A percentile compares a stretch with the other conserved stretches of the same genome.
Conservation (phyloP, 1,140 invertebrate genomes). For the Papilio dardanus region DNA sequence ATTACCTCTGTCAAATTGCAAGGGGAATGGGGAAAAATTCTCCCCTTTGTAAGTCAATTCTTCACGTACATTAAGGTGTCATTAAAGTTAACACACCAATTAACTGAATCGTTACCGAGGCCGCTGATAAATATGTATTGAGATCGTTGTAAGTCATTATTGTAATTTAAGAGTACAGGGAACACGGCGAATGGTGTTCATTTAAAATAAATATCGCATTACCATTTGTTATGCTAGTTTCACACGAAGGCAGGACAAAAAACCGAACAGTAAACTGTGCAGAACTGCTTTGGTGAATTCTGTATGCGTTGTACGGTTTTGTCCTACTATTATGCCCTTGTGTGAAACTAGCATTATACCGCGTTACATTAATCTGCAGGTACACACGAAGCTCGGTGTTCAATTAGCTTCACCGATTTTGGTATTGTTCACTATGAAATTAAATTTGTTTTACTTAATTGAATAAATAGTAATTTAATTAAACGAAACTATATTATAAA, state of each 20-base stretch:
- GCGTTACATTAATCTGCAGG: conserved; percentile 13
- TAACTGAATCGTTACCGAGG: conserved; percentile 54
- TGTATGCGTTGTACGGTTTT: not conserved
- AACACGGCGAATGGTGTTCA: conserved; percentile 28
- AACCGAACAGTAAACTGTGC: not conserved
- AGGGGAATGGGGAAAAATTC: conserved; percentile 61
- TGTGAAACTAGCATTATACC: not conserved
- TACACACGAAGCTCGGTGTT: not conserved
- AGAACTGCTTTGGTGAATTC: not conserved
- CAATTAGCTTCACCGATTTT: conserved; percentile 29
- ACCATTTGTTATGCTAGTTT: conserved; percentile 25
- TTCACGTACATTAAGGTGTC: conserved; percentile 54
- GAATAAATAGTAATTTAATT: conserved; percentile 18
- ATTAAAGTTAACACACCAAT: conserved; percentile 72
- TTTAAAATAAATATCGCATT: conserved; percentile 38
- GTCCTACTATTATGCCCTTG: not conserved
- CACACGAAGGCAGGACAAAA: not conserved
- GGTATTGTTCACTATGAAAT: not conserved
- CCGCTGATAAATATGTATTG: conserved; percentile 40
- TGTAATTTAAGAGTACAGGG: conserved; percentile 37
- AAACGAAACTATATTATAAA: not conserved
- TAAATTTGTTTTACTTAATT: conserved; percentile 17
- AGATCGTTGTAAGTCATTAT: conserved; percentile 37
- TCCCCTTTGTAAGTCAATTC: conserved; percentile 49
- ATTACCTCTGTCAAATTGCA: conserved; percentile 75